Percentiles rank a stretch among this genome's conserved stretches.
phyloP scores from a whole-genome alignment of 2,888 invertebrate species.

The Petrolisthes cinctipes region DNA sequence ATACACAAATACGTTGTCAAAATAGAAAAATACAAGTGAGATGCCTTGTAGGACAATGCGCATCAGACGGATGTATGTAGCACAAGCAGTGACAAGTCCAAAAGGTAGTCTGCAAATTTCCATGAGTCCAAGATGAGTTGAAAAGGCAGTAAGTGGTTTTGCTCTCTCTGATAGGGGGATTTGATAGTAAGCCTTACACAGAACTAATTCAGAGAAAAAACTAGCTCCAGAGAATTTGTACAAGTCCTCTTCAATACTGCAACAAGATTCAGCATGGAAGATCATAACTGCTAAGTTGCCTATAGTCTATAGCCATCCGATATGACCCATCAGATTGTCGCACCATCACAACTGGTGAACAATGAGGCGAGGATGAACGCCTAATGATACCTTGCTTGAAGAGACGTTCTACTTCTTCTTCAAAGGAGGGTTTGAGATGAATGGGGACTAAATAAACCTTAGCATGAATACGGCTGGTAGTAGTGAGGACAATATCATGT shows the following conservation, averaged over 20 bases:
- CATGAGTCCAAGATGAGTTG: slow-evolving; percentile 1
- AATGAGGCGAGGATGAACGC: slow-evolving; percentile 13
- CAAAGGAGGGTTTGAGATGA: neutral
- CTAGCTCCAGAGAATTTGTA: slow-evolving; percentile 3
- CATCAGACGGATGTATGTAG: slow-evolving; percentile 17
- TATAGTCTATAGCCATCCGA: neutral
- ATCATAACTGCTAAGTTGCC: slow-evolving; percentile 4
- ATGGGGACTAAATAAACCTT: neutral
- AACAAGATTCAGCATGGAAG: slow-evolving; percentile 22
- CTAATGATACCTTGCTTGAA: slow-evolving; percentile 14
- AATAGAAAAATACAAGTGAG: slow-evolving; percentile 4
- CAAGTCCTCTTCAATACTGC: slow-evolving; percentile 19
- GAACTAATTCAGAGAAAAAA: too few species aligned
- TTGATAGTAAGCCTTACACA: too few species aligned
- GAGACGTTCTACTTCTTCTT: neutral
- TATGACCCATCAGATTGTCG: neutral
- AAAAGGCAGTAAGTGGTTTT: too few species aligned
- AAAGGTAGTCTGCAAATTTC: slow-evolving; percentile 14
- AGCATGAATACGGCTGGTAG: neutral
- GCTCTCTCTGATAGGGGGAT: too few species aligned
- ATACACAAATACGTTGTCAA: slow-evolving; percentile 5
- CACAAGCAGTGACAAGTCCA: slow-evolving; percentile 13
- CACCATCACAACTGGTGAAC: slow-evolving; percentile 1
- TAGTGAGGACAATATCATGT: slow-evolving; percentile 4
- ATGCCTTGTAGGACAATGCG: slow-evolving; percentile 8